Evolutionary conservation across 2,888 invertebrate species (phyloP), one percentile per base, ranked within the genome.

Genomic region (Caenorhabditis panamensis): DNA sequence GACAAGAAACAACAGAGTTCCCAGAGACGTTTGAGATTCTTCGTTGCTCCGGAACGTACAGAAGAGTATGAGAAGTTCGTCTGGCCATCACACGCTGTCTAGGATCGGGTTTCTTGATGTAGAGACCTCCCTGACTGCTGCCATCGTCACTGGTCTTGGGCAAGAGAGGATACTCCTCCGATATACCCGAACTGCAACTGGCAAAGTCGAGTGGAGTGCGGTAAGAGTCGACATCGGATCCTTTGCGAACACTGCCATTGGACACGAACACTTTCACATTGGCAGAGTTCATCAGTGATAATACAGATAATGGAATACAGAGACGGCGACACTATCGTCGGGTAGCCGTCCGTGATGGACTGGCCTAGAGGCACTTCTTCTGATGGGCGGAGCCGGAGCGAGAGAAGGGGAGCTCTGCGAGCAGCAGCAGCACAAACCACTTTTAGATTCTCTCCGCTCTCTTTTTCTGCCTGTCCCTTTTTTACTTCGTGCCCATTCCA

Each of bases 11-110:
- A 11, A 89, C 79, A 1, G 88, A 88, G 24, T 78, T 82, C 0
- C 88, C 89, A 18, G 89, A 89, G 4, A 84, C 86, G 41, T 84
- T 89, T 0, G 87, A 87, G 1, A 88, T 84, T 31, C 89, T 56
- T 18, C 89, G 79, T 56, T 83, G 83, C 49, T 88, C 86, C 0
- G 89, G 89, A 11, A 89, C 89, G 76, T 82, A 89, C 8, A 89
- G 82, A 4, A 89, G 81, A 0, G 89, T 88, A 54, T 89, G 87
- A 11, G 87, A 86, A 22, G 85, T 88, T 13, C 89, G 59, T 18
- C 88, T 56, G 41, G 84, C 67, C 69, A 87, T 79, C 22, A 82
- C 81, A 28, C 86, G 63, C 47, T 82, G 78, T 28, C 84, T 58
- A 1, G 87, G 87, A 79, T 85, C 85, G 2, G 85, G 83, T 61